phyloP scores from a whole-genome alignment of 2,113 vertebrate genomes.

The Suricata suricatta region DNA sequence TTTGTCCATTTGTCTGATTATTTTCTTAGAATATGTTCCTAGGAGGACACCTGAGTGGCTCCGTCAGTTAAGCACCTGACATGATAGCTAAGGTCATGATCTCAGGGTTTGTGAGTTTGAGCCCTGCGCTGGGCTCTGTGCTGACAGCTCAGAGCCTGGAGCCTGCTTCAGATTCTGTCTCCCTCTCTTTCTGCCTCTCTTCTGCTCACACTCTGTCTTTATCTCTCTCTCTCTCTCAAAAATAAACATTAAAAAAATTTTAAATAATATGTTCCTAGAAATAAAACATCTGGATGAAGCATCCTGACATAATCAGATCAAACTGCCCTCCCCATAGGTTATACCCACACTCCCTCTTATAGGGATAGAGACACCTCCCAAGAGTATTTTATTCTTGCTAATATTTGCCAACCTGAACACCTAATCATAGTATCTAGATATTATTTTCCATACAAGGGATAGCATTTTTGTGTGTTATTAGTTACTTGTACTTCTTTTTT shows the following conservation, averaged over 20 bases:
- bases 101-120: too few relatives aligned
- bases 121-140: too few relatives aligned
- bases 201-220: too few relatives aligned
- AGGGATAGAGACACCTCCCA: not conserved
- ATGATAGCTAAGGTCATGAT: too few relatives aligned
- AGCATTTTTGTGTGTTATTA: not conserved
- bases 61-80: too few relatives aligned
- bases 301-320: not conserved
- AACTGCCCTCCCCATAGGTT: not conserved
- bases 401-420: not conserved
- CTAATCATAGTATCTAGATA: not conserved
- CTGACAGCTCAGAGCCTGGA: too few relatives aligned
- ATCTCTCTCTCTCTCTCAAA: too few relatives aligned
- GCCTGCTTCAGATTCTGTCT: too few relatives aligned
- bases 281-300: not conserved
- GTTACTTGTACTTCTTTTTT: not conserved
- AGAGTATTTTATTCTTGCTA: not conserved
- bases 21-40: not conserved
- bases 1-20: not conserved
- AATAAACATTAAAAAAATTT: too few relatives aligned
- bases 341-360: too few relatives aligned
- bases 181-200: too few relatives aligned
- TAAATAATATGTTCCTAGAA: not conserved
- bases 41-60: not conserved
- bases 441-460: not conserved